Evolutionary conservation across 2,797 vertebrate species (phyloP), one percentile per base, ranked within the genome.

Genomic region (Cyclura pinguis): DNA sequence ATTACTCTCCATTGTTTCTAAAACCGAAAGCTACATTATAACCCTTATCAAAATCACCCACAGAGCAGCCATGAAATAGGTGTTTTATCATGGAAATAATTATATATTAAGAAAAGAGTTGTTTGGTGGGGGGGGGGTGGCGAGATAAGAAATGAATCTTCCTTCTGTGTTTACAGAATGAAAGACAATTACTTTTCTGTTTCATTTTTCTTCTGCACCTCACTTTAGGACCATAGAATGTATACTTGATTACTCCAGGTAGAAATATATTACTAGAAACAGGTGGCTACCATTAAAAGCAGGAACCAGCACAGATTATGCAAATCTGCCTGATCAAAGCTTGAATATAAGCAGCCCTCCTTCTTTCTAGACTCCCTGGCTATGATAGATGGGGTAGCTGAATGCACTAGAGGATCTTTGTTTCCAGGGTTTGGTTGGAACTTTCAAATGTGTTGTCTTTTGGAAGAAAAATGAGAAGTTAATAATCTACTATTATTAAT

Each of bases 51-150:
- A 35, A 38, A 59, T 62, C 47, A 73, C 86, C 74, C 67, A 81
- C 67, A 73, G 69, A 81, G 20, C 83, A 80, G 42, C 47, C n/a
- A 16, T 82, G 57, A 82, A 76, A 67, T 38, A 32, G 29, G 18
- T 81, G 12, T 74, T 86, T 86, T 64, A 82, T 88, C 81, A 84
- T 64, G 55, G 72, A 64, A 84, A 89, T 64, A 35, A 29, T 24
- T 27, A 29, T 32, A 84, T 67, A 77, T 52, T 87, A 50, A 76
- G 32, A 69, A 67, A 76, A 55, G 57, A 76, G 22, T 55, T 86
- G 22, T 42, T 73, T 38, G 32, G 52, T 42, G 42, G 42, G 22
- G 57, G 57, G 42, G 67, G 62, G 22, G 38, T 24, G 57, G 3
- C 73, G 38, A 35, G 69, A 74, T 86, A 90, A 67, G 47, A 85